Base-by-base conservation (phyloP, 2,113 vertebrate species). In the Amblyopsis rosae region DNA sequence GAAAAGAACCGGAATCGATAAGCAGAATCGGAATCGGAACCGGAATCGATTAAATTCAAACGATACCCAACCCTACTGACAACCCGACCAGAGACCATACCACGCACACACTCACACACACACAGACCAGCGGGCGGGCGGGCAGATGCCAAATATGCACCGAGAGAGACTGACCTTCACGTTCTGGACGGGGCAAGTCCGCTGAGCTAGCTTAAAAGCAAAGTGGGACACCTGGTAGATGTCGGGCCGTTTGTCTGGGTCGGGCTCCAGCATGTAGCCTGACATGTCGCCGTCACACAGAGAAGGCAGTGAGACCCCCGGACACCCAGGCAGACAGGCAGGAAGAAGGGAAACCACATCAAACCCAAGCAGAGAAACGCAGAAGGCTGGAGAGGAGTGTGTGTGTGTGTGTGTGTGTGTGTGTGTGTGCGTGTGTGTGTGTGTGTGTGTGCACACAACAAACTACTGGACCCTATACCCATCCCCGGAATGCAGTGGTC, bases 201-300 rank as follows among this genome's bases (percentile, higher is more conserved):
- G 94, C 88, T 96, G 95, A 63, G 94, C 92, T 56, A 96, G 85
- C 79, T 95, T 98, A 90, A 98, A 99, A 63, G 97, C 95, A 89
- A 98, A 97, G 91, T 94, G 90, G 77, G 98, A 98, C 76, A 99
- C 95, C 82, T 96, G 98, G 90, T 96, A 99, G 87, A 99, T 96
- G 85, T 99, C 98, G 3, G 98, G 98, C 72, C 98, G 94, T 88
- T 94, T 96, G 75, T 98, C 97, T 15, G 96, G 96, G 81, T 99
- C 96, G 68, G 96, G 96, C 79, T 99, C 98, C 79, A 99, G 92
- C 96, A 98, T 99, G 78, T 98, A 99, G 33, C 98, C 98, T 97
- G 77, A 79, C 76, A 73, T 41, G 54, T 4, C 19, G 48, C 75
- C 9, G 0, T 62, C 1, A 2, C 50, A 72, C 16, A 69, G 49